Evolutionary conservation across 2,888 invertebrate genomes (phyloP), one percentile per base, ranked within the genome.

Genomic region (Thalpophila matura): DNA sequence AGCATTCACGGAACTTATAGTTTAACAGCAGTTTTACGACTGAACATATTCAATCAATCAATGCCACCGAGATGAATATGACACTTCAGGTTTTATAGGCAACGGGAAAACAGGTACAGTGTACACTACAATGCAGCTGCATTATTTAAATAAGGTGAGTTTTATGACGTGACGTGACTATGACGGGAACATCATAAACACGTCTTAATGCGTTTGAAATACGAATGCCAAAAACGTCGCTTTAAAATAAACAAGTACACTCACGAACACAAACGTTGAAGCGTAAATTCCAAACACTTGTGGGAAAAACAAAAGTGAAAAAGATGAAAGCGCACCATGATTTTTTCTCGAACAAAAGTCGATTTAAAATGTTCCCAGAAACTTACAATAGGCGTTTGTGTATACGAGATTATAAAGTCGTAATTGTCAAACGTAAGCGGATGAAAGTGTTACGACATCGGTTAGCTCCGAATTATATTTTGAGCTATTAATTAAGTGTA

Each of bases 361-460:
- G 61, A 61, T 77, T 67, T 69, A 64, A 57, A 67, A 62, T 47
- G 65, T 81, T 80, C 81, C 74, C 80, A 77, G 67, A 69, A 51
- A 61, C 66, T 49, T 35, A 77, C 77, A 81, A 80, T 81, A 51
- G 63, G 22, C 42, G 63, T 65, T 80, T 76, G 73, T 74, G 58
- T 67, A 37, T 65, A 68, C 45, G 56, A 65, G 77, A 80, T 77
- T 77, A 79, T 63, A 68, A 55, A 73, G 50, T 65, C 68, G 75
- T 77, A 77, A 78, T 77, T 77, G 63, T 78, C 79, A 81, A 77
- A 74, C 74, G 76, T 77, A 80, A 80, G 80, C 55, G 66, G 79
- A 89, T 81, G 88, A 91, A 88, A 89, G 89, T 84, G 83, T 92
- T 91, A 87, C 91, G 85, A 77, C 87, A 91, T 83, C 79, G 71